Base-by-base conservation (phyloP, 2,888 invertebrate species). In the Melieria omissa region DNA sequence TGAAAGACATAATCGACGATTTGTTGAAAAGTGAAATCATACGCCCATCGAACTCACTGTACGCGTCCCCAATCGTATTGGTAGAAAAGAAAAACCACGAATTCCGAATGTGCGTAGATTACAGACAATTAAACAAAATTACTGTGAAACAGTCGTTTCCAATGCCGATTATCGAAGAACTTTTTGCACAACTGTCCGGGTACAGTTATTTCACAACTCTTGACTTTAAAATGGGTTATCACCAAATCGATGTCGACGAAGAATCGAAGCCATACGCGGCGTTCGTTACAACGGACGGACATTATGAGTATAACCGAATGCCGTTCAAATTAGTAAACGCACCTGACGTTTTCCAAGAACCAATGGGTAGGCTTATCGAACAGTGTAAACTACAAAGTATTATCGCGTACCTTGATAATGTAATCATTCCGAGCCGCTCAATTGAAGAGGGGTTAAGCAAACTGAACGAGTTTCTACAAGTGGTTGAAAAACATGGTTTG, bases 291-390 rank as follows among this genome's bases (percentile, higher is more conserved):
- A 52, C 9, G 52, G 52, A 52, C 12, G 52, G 5, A n/a, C 52
- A 52, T 14, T 52, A 52, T 8, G 71, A 73, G 47, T 73, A 67
- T 42, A 74, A 74, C 55, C 46, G 67, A 44, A 72, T 74, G 72
- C 72, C 72, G 29, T 74, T 70, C 54, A 72, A 70, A 9, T 44
- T 74, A 8, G 70, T 70, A 10, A 72, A 70, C 57, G 72, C 74
- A 5, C 70, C 74, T 29, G 54, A 67, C 10, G 70, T 70, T 6
- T 72, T 72, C 10, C 72, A 74, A 64, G 55, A 49, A 46, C 52
- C 65, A 41, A 74, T 74, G 74, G 63, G 63, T 12, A 44, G 61
- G 44, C 8, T 73, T 10, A 42, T 64, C n/a, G 41, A 8, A 16
- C 46, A 68, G 0, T 12, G n/a, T 6, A 52, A 52, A 52, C 52